phyloP scores from a whole-genome alignment of 2,113 vertebrate species.

The Mesitornis unicolor region DNA sequence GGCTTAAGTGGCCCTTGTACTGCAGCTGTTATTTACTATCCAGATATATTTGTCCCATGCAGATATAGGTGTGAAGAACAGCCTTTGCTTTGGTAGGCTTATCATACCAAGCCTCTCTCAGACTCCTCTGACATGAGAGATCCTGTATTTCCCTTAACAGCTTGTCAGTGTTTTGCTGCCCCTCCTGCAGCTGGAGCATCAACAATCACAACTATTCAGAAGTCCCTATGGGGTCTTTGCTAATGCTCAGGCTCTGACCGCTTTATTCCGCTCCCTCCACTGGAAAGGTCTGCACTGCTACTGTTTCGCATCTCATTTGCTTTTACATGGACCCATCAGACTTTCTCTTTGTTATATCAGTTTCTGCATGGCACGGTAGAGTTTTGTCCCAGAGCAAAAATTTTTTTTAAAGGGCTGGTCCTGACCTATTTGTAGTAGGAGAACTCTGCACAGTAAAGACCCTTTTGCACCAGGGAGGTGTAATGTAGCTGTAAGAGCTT shows the following conservation, averaged over 20 bases:
- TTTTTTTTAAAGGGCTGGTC: not conserved
- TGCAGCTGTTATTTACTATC: conserved; percentile 11
- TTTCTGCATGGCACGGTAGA: not conserved
- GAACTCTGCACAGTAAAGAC: not conserved
- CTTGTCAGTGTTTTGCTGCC: not conserved
- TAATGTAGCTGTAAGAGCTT: not conserved
- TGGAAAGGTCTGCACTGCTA: not conserved
- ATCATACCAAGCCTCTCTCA: not conserved
- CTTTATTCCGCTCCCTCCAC: not conserved
- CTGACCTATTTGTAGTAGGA: not conserved
- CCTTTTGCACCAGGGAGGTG: not conserved
- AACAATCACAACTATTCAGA: not conserved
- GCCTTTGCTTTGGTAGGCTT: not conserved
- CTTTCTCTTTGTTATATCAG: not conserved
- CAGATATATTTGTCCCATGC: not conserved
- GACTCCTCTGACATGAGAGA: not conserved
- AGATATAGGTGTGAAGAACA: not conserved
- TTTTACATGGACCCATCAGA: not conserved
- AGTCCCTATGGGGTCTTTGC: not conserved
- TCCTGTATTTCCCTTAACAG: not conserved
- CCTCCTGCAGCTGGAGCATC: not conserved
- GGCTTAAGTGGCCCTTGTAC: not conserved
- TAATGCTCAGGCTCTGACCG: not conserved
- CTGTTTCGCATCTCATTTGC: not conserved
- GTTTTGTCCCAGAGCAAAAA: not conserved